Percentiles rank a stretch among this genome's conserved stretches.
Conservation (phyloP, 2,888 invertebrate genomes). For the Neoascia interrupta region DNA sequence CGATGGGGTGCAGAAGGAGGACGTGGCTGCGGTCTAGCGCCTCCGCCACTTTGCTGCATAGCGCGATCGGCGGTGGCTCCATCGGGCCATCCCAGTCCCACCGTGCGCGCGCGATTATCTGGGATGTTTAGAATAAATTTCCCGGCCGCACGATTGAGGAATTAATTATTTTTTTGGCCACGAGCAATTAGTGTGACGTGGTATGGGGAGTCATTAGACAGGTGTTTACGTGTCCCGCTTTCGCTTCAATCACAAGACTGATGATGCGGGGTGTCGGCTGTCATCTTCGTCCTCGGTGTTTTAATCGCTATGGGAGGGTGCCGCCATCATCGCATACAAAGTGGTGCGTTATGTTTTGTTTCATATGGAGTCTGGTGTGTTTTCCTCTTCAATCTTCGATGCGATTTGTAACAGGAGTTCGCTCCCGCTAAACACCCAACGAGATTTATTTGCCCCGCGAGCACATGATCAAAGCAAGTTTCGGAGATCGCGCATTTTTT, state of each 20-base stretch:
- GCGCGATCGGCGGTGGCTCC: slow-evolving; percentile 11
- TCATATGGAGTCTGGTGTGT: slow-evolving; percentile 30
- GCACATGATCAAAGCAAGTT: slow-evolving; percentile 53
- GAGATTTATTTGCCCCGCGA: slow-evolving; percentile 45
- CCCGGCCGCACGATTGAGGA: slow-evolving; percentile 59
- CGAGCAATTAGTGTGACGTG: slow-evolving; percentile 60
- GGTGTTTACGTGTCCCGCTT: slow-evolving; percentile 66
- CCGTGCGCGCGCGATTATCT: slow-evolving; percentile 39
- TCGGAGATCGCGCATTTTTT: slow-evolving; percentile 50
- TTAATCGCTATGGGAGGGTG: background rate
- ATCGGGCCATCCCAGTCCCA: slow-evolving; percentile 10
- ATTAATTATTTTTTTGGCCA: slow-evolving; percentile 65
- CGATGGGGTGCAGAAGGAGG: slow-evolving; percentile 63
- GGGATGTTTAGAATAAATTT: slow-evolving; percentile 66
- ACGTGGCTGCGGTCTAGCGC: slow-evolving; percentile 46
- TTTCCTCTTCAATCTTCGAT: slow-evolving; percentile 27
- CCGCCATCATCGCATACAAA: slow-evolving; percentile 4
- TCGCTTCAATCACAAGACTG: slow-evolving; percentile 39
- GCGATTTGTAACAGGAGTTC: slow-evolving; percentile 34
- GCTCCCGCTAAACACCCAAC: slow-evolving; percentile 3
- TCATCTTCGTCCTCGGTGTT: slow-evolving; percentile 3
- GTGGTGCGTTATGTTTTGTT: slow-evolving; percentile 51
- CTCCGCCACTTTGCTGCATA: slow-evolving; percentile 3
- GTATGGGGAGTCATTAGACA: slow-evolving; percentile 62
- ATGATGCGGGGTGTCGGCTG: slow-evolving; percentile 20